Evolutionary conservation across 1,140 invertebrate species (phyloP), one percentile per base, ranked within the genome.

Genomic region (Pseudoatta argentina): DNA sequence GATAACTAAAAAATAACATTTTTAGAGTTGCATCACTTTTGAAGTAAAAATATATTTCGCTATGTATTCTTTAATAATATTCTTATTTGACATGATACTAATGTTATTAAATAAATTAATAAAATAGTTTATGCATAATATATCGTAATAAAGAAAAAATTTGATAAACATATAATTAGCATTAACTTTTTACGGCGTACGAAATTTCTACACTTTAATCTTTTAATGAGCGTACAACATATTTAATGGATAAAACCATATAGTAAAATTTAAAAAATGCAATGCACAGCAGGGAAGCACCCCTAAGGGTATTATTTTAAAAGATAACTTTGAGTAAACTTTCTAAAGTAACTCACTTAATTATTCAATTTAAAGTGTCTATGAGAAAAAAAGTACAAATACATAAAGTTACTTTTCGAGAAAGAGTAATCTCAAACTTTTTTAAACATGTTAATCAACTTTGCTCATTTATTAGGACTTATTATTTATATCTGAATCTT

Each of bases 361-460:
- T 83, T 83, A 75, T 83, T 83, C 55, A 63, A 83, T 83, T 83
- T 48, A 7, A 83, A 27, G 39, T 75, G 55, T 82, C 79, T 61
- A 39, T 51, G 39, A 82, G 34, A 14, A 75, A 73, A 75, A 51
- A 44, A 63, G 34, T 83, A 61, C 27, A 75, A 63, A 67, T 81
- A 57, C 14, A 51, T 14, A 24, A 82, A 82, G 48, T 81, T 81
- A 71, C 34, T 71, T 57, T 59, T 44, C 48, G n/a, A 59, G 34
- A 48, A 61, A 61, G 72, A 30, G 27, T 73, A 61, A 34, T 61
- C 1, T 57, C 5, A 24, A 83, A 83, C 55, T 61, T 59, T 59
- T 78, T 73, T 82, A 61, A 83, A 2, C n/a, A 39, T 44, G 24
- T 48, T 73, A 48, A 61, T 61, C 12, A 51, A 34, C 53, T 83